Evolutionary conservation across 2,113 vertebrate genomes (phyloP), one percentile per base, ranked within the genome.

Genomic region (Erythrocebus patas): DNA sequence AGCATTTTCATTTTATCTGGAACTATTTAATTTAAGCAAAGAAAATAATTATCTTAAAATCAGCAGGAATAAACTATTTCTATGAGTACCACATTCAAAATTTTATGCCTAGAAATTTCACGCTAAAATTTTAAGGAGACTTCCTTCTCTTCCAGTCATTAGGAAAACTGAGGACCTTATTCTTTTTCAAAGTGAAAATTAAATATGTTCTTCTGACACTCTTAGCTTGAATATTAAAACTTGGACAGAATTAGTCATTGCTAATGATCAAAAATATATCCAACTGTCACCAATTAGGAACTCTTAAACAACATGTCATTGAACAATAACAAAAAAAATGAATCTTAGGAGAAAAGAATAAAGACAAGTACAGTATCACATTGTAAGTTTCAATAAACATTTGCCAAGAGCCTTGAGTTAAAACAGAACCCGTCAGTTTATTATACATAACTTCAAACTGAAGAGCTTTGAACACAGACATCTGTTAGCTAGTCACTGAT

Each of bases 311-410:
- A 96, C 82, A 59, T 3, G 1, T 93, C 22, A 97, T 92, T 68
- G 70, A 96, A 96, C 20, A 93, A 86, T 76, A 93, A 92, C 43
- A 91, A 43, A n/a, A 95, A 83, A 96, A 96, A 90, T 70, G 70
- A 87, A 85, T 97, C 45, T 92, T 70, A 68, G 5, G 70, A 81
- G 45, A 48, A 68, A 94, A 91, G 40, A 91, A 94, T 81, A 85
- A 97, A 93, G 61, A 84, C 11, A 83, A 93, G 30, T 40, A 59
- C 9, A 88, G 8, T 43, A 88, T 91, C 50, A 66, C 23, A 88
- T 70, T 84, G 20, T 91, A 76, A 93, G 10, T 13, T 84, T 96
- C 96, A 97, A 35, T 93, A 95, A 97, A 95, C 66, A 95, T 84
- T 84, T 89, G 61, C 43, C 75, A 92, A 95, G 38, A 80, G 30